These are phyloP conservation scores for Corythoichthys intestinalis DNA, from an alignment of 2,113 vertebrate genomes.

Conservation along the genomic window DNA sequence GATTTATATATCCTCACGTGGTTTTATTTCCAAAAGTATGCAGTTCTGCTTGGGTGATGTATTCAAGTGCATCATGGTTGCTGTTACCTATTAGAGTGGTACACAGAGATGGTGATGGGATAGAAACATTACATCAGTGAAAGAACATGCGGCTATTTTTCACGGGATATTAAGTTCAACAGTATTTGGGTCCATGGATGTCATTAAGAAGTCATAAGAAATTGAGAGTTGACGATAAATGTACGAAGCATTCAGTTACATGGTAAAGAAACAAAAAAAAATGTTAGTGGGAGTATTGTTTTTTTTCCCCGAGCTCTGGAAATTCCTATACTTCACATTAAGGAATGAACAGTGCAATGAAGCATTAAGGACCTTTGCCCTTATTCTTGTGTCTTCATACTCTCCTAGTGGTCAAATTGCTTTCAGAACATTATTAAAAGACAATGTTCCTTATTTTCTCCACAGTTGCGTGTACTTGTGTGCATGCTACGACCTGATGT, in stretches of 20 bases:
- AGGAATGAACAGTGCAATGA: constrained; percentile 73
- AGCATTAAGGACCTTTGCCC: constrained; percentile 43
- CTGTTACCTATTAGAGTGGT: constrained; percentile 50
- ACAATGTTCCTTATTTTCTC: constrained; percentile 17
- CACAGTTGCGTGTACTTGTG: background rate
- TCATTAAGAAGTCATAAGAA: constrained; percentile 36
- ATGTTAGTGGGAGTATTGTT: constrained; percentile 35
- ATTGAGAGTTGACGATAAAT: constrained; percentile 27
- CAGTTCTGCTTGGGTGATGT: constrained; percentile 53
- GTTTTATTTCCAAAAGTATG: constrained; percentile 35
- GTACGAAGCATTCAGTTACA: constrained; percentile 21
- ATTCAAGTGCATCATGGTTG: constrained; percentile 60
- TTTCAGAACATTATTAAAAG: constrained; percentile 42
- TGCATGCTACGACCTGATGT: constrained; percentile 12
- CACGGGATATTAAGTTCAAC: constrained; percentile 36
- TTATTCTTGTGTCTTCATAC: constrained; percentile 53
- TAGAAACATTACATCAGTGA: constrained; percentile 49
- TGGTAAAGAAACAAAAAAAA: constrained; percentile 8
- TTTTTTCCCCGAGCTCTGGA: constrained; percentile 59
- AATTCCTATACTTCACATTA: constrained; percentile 70
- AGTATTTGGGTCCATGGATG: constrained; percentile 39
- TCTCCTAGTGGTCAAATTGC: constrained; percentile 61
- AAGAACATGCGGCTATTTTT: constrained; percentile 34
- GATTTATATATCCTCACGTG: constrained; percentile 26
- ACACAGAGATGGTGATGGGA: constrained; percentile 51